phyloP scores from a whole-genome alignment of 2,888 invertebrate species.

The Ethmia dodecea region DNA sequence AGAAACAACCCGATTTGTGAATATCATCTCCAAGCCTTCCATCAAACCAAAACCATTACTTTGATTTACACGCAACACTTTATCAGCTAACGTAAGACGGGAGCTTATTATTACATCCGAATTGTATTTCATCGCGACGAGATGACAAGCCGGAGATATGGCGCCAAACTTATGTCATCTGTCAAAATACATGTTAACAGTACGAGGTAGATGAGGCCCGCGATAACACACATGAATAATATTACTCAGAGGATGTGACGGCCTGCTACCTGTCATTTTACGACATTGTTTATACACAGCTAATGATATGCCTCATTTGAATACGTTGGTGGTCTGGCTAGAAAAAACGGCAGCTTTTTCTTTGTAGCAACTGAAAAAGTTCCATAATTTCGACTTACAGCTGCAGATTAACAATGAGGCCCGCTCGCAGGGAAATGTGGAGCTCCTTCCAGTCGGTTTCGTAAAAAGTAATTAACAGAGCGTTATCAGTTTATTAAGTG shows the following conservation, averaged over 20 bases:
- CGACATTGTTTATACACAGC: conserved; percentile 63
- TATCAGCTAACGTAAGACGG: conserved; percentile 69
- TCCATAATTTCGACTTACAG: neutral
- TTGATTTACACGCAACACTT: conserved; percentile 56
- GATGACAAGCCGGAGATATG: conserved; percentile 63
- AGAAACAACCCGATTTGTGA: conserved; percentile 3
- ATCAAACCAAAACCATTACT: conserved; percentile 39
- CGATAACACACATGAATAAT: conserved; percentile 54
- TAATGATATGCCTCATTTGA: conserved; percentile 71
- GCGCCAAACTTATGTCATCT: conserved; percentile 75
- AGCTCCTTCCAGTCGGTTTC: conserved; percentile 11
- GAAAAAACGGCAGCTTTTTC: conserved; percentile 24
- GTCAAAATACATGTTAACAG: conserved; percentile 77
- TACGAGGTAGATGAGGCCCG: conserved; percentile 45
- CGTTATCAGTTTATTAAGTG: conserved; percentile 49
- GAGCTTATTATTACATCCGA: conserved; percentile 72
- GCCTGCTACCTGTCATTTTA: conserved; percentile 68
- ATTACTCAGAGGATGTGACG: conserved; percentile 55
- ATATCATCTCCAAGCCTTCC: conserved; percentile 2
- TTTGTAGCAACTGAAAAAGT: neutral
- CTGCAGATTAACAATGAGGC: neutral
- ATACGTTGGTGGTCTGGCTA: conserved; percentile 66
- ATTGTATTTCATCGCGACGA: conserved; percentile 63
- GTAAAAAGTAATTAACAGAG: conserved; percentile 44
- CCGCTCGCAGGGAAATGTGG: conserved; percentile 8